phyloP scores from a whole-genome alignment of 2,888 invertebrate species.

The Salpingus planirostris region DNA sequence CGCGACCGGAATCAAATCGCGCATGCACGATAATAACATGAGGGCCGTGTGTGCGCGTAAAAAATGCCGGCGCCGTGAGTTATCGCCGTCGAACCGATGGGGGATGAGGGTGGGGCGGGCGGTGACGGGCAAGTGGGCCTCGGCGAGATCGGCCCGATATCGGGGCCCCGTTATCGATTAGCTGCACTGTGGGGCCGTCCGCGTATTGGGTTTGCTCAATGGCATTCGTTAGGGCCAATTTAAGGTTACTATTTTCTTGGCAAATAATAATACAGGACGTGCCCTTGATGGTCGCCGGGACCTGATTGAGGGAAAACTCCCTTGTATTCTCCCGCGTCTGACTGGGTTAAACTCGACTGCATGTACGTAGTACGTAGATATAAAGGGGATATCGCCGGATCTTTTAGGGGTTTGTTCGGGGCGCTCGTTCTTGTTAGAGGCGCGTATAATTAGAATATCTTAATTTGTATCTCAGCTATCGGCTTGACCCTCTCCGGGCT shows the following conservation, averaged over 20 bases:
- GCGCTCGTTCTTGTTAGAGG: slow-evolving; percentile 37
- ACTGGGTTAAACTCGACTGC: no score
- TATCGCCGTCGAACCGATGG: no score
- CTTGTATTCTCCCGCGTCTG: slow-evolving; percentile 12
- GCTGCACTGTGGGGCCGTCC: slow-evolving; percentile 24
- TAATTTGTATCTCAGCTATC: slow-evolving; percentile 56
- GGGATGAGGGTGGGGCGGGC: no score
- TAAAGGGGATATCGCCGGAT: slow-evolving; percentile 23
- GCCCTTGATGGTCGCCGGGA: slow-evolving; percentile 1
- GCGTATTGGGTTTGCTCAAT: slow-evolving; percentile 37
- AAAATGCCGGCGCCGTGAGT: no score
- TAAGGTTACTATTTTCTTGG: slow-evolving; percentile 37
- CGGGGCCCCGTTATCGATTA: slow-evolving; percentile 34
- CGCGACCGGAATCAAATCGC: no score
- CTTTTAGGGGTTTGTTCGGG: slow-evolving; percentile 25
- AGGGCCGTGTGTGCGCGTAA: no score
- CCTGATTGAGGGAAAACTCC: slow-evolving; percentile 4
- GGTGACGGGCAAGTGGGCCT: no score
- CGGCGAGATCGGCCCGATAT: background rate
- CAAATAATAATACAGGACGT: slow-evolving; percentile 31
- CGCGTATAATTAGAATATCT: slow-evolving; percentile 60
- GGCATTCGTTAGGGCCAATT: slow-evolving; percentile 42
- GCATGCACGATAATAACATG: no score
- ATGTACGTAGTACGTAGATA: no score
- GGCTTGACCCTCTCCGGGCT: slow-evolving; percentile 37